Evolutionary conservation across 2,888 invertebrate genomes (phyloP), one percentile per base, ranked within the genome.

Genomic region (Troides aeacus): DNA sequence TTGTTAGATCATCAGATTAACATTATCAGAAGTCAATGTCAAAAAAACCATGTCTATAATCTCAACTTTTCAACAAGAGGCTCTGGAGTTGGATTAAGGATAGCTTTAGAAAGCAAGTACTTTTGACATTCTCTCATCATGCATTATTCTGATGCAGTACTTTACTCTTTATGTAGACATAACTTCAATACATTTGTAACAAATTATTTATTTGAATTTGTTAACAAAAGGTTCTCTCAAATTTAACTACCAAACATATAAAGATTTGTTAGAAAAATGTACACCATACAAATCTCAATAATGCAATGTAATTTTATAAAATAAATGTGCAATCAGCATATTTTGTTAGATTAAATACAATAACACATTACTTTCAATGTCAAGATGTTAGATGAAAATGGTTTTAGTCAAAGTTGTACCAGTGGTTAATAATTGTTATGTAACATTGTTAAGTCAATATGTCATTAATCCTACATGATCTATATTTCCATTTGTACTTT

Each of bases 371-470:
- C 63, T 74, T 73, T 72, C 72, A 71, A 72, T 72, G 77, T 78
- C 74, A 77, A 69, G 10, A 7, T 76, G 39, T 64, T 58, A 21
- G 3, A 7, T 39, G 15, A 72, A 46, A 72, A 77, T 67, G 58
- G 53, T 39, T 39, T 39, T 10, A 39, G 10, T 10, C 39, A 39
- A 39, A 39, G 39, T 39, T 39, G 10, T 39, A 39, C 39, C 39
- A 39, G 10, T 10, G 10, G 10, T 39, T 39, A 39, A 53, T 21
- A 12, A 21, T 10, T 74, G 73, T 85, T 84, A 85, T 83, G 79
- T 80, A 85, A 85, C 78, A 74, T 72, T 71, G 74, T 78, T 77
- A 81, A 81, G 82, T 84, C 83, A 82, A 83, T 83, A 81, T 66
- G 76, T 74, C 30, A 56, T 53, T 65, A 50, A 72, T 62, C 66